Evolutionary conservation across 2,113 vertebrate species (phyloP).

Genomic region (Semnornis frantzii): DNA sequence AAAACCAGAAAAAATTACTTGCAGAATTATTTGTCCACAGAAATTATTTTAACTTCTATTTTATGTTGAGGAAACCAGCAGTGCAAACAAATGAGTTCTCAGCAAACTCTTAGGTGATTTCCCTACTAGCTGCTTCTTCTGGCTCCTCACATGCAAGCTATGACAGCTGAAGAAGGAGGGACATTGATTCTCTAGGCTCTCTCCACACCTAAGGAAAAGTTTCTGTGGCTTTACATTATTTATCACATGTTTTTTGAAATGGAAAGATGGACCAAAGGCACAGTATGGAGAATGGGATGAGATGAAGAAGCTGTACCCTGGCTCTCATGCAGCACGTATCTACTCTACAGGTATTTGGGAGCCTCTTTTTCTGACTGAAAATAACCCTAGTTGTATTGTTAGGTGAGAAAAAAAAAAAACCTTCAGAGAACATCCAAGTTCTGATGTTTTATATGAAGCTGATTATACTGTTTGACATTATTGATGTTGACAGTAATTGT

Average conservation of each 20-base stretch:
- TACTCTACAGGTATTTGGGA: not conserved
- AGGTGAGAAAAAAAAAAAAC: not conserved
- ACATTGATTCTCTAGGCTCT: not conserved
- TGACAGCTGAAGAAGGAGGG: not conserved
- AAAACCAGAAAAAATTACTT: not conserved
- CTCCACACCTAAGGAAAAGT: not conserved
- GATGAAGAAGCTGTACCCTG: not conserved
- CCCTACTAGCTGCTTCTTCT: not conserved
- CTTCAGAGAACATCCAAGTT: not conserved
- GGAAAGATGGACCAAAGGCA: not conserved
- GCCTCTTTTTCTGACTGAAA: not conserved
- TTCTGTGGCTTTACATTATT: not conserved
- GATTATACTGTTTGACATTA: constrained; percentile 36
- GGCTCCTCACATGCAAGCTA: fast-evolving
- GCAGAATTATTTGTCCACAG: not conserved
- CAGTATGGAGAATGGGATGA: not conserved
- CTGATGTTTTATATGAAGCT: constrained; percentile 20
- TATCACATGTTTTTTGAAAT: not conserved
- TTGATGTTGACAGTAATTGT: constrained; percentile 39
- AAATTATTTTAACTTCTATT: not conserved
- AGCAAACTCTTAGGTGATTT: not conserved
- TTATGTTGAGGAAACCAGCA: not conserved
- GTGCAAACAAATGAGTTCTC: not conserved
- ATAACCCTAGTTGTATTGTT: not conserved
- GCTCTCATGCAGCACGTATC: not conserved